Base-by-base conservation (phyloP, 2,888 invertebrate genomes). In the Lagria hirta region DNA sequence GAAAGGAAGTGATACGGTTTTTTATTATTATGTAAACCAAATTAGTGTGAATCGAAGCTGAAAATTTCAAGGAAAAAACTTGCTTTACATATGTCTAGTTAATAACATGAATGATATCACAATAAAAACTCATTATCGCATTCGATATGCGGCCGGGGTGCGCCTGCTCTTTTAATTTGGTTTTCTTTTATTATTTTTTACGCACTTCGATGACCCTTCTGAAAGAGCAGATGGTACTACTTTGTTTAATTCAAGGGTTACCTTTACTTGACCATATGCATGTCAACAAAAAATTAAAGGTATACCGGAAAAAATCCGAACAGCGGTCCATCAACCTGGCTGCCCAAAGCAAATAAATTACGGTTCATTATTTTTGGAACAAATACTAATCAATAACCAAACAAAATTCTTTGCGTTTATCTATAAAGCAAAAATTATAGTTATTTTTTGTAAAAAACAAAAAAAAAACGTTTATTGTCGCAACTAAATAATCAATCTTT, bases 101-200 rank as follows among this genome's bases (percentile, higher is more conserved):
- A 57, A 57, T 56, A 49, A 47, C 42, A 43, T 38, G 54, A 60
- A 51, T 60, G 57, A 59, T 58, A 54, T 48, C 52, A 61, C 61
- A 58, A 60, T 61, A 60, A 62, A 62, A 62, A 53, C 54, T 58
- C 54, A 60, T 60, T 58, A 60, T 55, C 51, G 51, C 52, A 60
- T 60, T 59, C 54, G 59, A 58, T 56, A 60, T 57, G 58, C 58
- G 38, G 26, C 24, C 18, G 21, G 27, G 30, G 36, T n/a, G 36
- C 36, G 36, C 24, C 27, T 15, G 26, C n/a, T 13, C 23, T 34
- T 42, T 42, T 42, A 32, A 33, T 42, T 42, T 34, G 8, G 21
- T 29, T 42, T 46, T 26, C 28, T 48, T 43, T 48, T 49, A 52
- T 45, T 48, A 51, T 50, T 28, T 27, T 26, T 20, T 23, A 40